A percentile compares a stretch with the other conserved stretches of the same genome.
Conservation (phyloP, 2,113 vertebrate genomes). For the Onychorhynchus coronatus region DNA sequence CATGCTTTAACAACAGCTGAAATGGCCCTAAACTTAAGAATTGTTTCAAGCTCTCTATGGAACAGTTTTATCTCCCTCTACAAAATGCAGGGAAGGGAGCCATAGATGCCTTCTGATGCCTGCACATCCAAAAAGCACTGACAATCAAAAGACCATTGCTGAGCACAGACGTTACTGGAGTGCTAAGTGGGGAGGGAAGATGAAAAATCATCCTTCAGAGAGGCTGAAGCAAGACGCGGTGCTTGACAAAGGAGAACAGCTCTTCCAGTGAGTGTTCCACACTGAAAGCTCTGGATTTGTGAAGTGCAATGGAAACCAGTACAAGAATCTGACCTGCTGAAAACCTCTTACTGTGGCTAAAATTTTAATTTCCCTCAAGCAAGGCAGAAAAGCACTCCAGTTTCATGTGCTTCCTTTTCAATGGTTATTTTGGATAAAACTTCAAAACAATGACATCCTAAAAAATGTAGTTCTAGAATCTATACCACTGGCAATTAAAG, state of each 20-base stretch:
- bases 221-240: background rate
- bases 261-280: background rate
- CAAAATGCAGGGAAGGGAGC: background rate
- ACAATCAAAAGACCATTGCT: background rate
- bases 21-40: background rate
- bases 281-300: background rate
- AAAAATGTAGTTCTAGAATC: slow-evolving; percentile 8
- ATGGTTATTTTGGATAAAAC: slow-evolving; percentile 46
- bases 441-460: slow-evolving; percentile 28
- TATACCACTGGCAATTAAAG: slow-evolving; percentile 36
- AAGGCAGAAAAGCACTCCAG: background rate
- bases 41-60: background rate
- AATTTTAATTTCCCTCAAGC: slow-evolving; percentile 32
- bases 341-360: slow-evolving; percentile 13
- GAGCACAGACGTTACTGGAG: background rate
- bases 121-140: background rate
- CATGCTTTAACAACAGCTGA: background rate
- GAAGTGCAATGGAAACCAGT: background rate
- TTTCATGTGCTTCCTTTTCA: slow-evolving; percentile 32
- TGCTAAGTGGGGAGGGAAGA: background rate
- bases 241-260: background rate
- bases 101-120: background rate
- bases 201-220: background rate
- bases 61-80: background rate
- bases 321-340: slow-evolving; percentile 21